Base-by-base conservation (phyloP, 2,113 vertebrate genomes). In the Nanorana parkeri region DNA sequence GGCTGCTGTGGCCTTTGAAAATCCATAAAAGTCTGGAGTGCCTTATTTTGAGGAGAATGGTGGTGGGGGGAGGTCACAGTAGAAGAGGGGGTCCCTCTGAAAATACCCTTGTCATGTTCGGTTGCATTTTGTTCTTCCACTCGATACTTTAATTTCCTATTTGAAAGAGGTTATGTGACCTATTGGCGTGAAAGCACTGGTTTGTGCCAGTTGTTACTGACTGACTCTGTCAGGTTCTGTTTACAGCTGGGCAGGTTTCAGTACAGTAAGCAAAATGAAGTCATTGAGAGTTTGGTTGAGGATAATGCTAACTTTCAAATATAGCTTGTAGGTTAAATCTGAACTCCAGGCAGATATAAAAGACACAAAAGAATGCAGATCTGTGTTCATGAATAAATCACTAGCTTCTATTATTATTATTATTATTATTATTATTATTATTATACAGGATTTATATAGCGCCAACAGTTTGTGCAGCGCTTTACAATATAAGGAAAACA, bases 61-160 rank as follows among this genome's bases (percentile, higher is more conserved):
- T n/a, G n/a, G n/a, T n/a, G n/a, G n/a, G n/a, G n/a, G n/a, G n/a
- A n/a, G n/a, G n/a, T n/a, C n/a, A n/a, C n/a, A n/a, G n/a, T n/a
- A n/a, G n/a, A n/a, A n/a, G n/a, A n/a, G n/a, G n/a, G n/a, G n/a
- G n/a, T n/a, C n/a, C n/a, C n/a, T n/a, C n/a, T n/a, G n/a, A n/a
- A n/a, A n/a, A n/a, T n/a, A n/a, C 17, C 28, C 20, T 20, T 58
- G 15, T 58, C 20, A 11, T 11, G 16, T 74, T 56, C 72, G 23
- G 72, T 75, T 60, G 55, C 55, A 61, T 41, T 20, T 41, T 61
- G 55, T 36, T 29, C 60, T 75, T 75, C 29, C 16, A 58, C 58
- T 74, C 26, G 16, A 11, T 36, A n/a, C 24, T 74, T 74, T 29
- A 15, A 10, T 32, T 56, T 28, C 71, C 28, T 58, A 23, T 32